These are phyloP conservation scores for Syrmaticus mikado DNA, from an alignment of 2,113 vertebrate species.

Conservation along the genomic window DNA sequence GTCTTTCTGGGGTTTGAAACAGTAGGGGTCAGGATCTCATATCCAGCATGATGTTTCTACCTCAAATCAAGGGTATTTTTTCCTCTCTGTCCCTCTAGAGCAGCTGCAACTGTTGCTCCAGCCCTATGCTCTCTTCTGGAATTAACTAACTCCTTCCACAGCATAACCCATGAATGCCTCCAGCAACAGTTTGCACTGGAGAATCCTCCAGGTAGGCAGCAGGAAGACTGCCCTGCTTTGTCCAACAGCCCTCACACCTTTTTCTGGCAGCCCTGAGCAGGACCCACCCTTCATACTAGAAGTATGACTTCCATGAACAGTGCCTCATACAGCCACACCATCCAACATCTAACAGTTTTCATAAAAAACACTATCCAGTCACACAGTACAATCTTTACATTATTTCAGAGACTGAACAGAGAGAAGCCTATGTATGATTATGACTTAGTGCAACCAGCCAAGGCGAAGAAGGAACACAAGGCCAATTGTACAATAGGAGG, in stretches of 20 bases:
- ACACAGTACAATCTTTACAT: not conserved
- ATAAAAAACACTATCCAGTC: not conserved
- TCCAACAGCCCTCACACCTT: not conserved
- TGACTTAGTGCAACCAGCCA: not conserved
- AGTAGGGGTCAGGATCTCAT: not conserved
- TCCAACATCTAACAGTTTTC: not conserved
- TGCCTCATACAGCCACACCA: not conserved
- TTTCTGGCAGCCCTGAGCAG: not conserved
- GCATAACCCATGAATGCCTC: not conserved
- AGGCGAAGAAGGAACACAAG: not conserved
- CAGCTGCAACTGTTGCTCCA: not conserved
- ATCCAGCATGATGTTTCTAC: not conserved
- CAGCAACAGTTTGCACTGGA: too few species aligned
- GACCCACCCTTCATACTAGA: not conserved
- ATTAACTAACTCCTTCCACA: not conserved
- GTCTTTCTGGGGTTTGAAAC: not conserved
- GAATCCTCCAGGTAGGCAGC: not conserved
- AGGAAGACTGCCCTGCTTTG: not conserved
- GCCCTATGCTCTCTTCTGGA: not conserved
- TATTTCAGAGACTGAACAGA: not conserved
- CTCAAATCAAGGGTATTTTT: not conserved
- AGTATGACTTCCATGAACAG: not conserved
- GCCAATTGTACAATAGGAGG: not conserved
- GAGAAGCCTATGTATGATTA: not conserved
- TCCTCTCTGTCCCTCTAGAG: not conserved